Evolutionary conservation across 2,797 vertebrate genomes (phyloP).

Genomic region (Poliocrania exsul): DNA sequence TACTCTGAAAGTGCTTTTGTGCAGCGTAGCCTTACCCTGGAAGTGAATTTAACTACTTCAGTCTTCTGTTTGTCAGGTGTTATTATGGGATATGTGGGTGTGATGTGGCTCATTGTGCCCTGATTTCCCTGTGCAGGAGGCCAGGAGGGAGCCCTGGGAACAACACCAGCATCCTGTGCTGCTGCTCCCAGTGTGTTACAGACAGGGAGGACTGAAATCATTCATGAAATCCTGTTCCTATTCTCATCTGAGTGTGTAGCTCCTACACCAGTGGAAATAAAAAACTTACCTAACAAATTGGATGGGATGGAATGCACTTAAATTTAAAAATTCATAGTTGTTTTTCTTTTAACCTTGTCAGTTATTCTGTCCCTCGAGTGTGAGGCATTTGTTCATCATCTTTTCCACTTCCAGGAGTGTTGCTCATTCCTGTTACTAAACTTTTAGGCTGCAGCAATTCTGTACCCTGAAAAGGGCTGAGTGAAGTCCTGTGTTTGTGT

Average conservation of each 20-base stretch:
- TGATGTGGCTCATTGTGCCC: background rate
- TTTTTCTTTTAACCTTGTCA: background rate
- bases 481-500: background rate
- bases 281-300: background rate
- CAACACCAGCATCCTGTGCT: background rate
- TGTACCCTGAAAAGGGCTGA: background rate
- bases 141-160: background rate
- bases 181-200: background rate
- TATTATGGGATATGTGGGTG: background rate
- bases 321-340: background rate
- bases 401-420: background rate
- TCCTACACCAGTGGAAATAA: background rate
- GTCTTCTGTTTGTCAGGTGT: background rate
- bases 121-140: background rate
- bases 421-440: background rate
- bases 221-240: background rate
- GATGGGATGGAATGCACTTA: background rate
- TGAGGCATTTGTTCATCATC: constrained; percentile 4
- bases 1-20: background rate
- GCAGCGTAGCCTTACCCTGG: background rate
- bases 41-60: background rate
- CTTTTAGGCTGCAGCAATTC: background rate
- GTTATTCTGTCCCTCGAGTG: background rate
- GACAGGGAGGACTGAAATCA: background rate
- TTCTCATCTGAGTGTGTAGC: background rate